Percentiles rank a stretch among this genome's conserved stretches.
These are phyloP conservation scores for Theretra japonica DNA, from an alignment of 2,888 invertebrate genomes.

Conservation along the genomic window DNA sequence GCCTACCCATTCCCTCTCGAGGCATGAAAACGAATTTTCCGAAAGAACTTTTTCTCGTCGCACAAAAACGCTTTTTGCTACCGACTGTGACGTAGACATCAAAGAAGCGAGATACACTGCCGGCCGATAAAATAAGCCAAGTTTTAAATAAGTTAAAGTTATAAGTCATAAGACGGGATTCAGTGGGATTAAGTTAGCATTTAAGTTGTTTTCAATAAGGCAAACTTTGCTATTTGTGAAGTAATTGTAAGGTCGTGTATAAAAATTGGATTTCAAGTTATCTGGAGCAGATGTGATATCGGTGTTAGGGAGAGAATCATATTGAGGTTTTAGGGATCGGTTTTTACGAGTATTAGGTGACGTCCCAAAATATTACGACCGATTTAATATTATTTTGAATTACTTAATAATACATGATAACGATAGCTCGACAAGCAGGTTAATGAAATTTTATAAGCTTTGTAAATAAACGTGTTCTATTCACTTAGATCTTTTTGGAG, in stretches of 20 bases:
- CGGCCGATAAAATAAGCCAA: conserved; percentile 45
- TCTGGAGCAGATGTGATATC: background rate
- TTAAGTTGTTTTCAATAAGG: background rate
- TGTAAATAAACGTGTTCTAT: too few relatives aligned
- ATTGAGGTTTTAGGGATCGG: background rate
- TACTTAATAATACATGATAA: too few relatives aligned
- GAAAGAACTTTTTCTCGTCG: conserved; percentile 51
- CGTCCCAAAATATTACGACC: background rate
- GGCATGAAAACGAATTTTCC: conserved; percentile 59
- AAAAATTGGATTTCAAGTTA: conserved; percentile 18
- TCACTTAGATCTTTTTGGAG: too few relatives aligned
- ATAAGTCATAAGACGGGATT: conserved; percentile 4
- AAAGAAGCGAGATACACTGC: conserved; percentile 59
- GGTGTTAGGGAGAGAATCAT: too few relatives aligned
- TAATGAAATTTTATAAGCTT: too few relatives aligned
- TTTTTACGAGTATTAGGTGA: background rate
- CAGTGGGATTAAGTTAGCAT: background rate
- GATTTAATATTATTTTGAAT: background rate
- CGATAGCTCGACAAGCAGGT: too few relatives aligned
- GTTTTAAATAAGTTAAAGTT: background rate
- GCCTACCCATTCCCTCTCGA: conserved; percentile 40
- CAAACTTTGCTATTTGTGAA: conserved; percentile 16
- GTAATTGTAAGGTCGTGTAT: conserved; percentile 17
- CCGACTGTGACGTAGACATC: conserved; percentile 56
- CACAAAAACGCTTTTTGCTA: conserved; percentile 58